Base-by-base conservation (phyloP, 2,888 invertebrate genomes). In the Philhelius pedissequus region DNA sequence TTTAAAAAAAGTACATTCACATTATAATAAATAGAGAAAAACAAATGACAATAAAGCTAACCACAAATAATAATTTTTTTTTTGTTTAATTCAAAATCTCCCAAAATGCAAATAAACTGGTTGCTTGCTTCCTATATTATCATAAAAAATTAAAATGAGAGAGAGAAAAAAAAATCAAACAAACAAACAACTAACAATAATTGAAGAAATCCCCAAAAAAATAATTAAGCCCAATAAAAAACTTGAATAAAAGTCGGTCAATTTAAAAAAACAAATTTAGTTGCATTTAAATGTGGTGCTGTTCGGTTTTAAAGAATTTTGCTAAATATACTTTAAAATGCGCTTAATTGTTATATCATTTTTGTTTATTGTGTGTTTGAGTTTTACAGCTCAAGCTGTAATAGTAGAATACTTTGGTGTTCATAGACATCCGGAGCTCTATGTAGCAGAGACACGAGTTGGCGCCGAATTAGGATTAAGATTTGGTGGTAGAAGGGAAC, bases 321-420 rank as follows among this genome's bases (percentile, higher is more conserved):
- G n/a, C n/a, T n/a, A n/a, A n/a, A n/a, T n/a, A n/a, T n/a, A n/a
- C 35, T 35, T 58, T n/a, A 30, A 18, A 30, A 62, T 62, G 62
- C 43, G 45, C 8, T 45, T 30, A 3, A 18, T 62, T 62, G 1
- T 45, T 7, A 7, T 62, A 30, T n/a, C n/a, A n/a, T n/a, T 11
- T 62, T 30, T 25, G 15, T 27, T n/a, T n/a, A 11, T 27, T 5
- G 4, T 43, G 27, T 20, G 11, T 25, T 27, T 62, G 3, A 13
- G 27, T 38, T 43, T 62, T n/a, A n/a, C n/a, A 3, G 6, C 30
- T 18, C 13, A 30, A 45, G 30, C 2, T 45, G 62, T 62, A 3
- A 62, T 62, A 7, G 30, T 62, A 15, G 62, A 62, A 62, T 62
- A 62, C 45, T 62, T 30, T 43, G 62, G 62, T 18, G 13, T 18